Base-by-base conservation (phyloP, 2,888 invertebrate genomes). In the Fragum fragum region DNA sequence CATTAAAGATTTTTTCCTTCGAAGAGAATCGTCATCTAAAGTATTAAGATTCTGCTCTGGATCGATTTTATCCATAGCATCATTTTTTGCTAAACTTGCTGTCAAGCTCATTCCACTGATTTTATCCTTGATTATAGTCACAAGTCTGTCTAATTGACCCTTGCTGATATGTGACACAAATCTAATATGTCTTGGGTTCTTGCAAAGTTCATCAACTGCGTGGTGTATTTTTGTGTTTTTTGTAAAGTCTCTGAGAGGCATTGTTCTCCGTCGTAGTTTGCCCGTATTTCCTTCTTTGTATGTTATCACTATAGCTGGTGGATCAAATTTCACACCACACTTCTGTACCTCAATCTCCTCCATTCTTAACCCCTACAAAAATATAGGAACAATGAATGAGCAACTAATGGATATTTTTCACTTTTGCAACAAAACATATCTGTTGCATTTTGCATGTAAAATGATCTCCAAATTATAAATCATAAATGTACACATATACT, bases 1-100 rank as follows among this genome's bases (percentile, higher is more conserved):
- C 95, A 95, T 95, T 0, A 95, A 88, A n/a, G 94, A 92, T 88
- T 95, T 95, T 81, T 95, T 95, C 16, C 93, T 88, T 29, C 90
- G 90, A 42, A 95, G 88, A 61, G 93, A 93, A 29, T 93, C 94
- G 39, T 94, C 94, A 74, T 94, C 93, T 2, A 95, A 89, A 88
- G 94, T 94, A 86, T 95, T 95, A 42, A 95, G 86, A 85, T 95
- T 95, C 88, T 95, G 95, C 5, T 95, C 93, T 0, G 95, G 94
- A 88, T 95, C 94, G 21, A 95, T 88, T 14, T 85, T 89, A 85
- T 94, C 95, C 83, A 95, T 93, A 39, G 90, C 91, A 69, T 90
- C 88, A 79, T 93, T 94, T 57, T 91, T 89, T 14, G 90, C 89
- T n/a, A 95, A 83, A 59, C 95, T 94, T 36, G 94, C 94, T 26